Conservation (phyloP, 2,888 invertebrate species). For the Petrophora chlorosata region DNA sequence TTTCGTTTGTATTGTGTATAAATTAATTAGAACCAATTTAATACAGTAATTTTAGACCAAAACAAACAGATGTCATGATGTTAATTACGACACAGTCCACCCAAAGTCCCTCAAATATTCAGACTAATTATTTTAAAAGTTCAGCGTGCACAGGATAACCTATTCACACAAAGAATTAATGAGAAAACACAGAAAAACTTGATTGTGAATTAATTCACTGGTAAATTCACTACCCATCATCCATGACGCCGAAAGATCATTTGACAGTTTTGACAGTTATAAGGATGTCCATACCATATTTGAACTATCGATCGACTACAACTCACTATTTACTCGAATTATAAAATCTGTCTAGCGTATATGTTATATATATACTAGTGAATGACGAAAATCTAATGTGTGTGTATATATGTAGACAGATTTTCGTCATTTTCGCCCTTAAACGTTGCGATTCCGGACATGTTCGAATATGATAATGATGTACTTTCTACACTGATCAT, state of each 20-base stretch:
- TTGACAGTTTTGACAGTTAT: background rate
- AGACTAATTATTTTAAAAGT: slow-evolving; percentile 3
- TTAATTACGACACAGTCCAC: slow-evolving; percentile 13
- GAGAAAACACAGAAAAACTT: slow-evolving; percentile 7
- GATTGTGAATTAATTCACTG: slow-evolving; percentile 10
- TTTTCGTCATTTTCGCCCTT: no score
- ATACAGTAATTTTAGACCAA: slow-evolving; percentile 54
- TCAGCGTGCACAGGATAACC: slow-evolving; percentile 5
- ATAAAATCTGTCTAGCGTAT: no score
- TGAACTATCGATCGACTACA: no score
- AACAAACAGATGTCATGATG: slow-evolving; percentile 74
- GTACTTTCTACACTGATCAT: no score
- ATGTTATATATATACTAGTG: no score
- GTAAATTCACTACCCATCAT: background rate
- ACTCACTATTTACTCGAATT: no score
- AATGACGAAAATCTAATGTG: no score
- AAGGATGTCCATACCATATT: no score
- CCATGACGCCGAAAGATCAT: background rate
- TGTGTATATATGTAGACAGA: no score
- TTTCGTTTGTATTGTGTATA: slow-evolving; percentile 45
- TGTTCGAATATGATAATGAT: no score
- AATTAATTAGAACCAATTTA: slow-evolving; percentile 47
- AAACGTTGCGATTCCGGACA: no score
- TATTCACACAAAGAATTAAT: slow-evolving; percentile 1
- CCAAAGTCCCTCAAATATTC: background rate